phyloP scores from a whole-genome alignment of 2,797 vertebrate species.

The Melanogrammus aeglefinus region DNA sequence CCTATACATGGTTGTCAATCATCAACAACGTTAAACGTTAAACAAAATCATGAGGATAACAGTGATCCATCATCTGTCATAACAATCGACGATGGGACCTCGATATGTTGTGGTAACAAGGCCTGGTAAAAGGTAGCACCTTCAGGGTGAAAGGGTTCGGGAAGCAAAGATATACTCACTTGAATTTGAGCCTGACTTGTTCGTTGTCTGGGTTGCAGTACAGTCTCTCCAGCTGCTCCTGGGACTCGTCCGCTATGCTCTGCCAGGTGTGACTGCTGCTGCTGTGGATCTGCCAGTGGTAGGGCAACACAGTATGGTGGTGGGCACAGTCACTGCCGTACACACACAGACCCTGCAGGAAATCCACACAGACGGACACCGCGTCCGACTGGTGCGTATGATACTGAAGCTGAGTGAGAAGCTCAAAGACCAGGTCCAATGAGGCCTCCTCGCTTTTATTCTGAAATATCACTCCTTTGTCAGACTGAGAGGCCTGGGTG shows the following conservation, averaged over 20 bases:
- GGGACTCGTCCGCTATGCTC: constrained; percentile 91
- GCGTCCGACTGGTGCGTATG: constrained; percentile 94
- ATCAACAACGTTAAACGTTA: not conserved
- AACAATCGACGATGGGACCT: not conserved
- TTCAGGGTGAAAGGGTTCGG: constrained; percentile 12
- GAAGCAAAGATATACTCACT: constrained; percentile 78
- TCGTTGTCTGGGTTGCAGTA: constrained; percentile 99
- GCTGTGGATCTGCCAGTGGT: constrained; percentile 94
- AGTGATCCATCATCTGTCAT: not conserved
- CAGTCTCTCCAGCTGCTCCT: constrained; percentile 97
- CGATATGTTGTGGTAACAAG: not conserved
- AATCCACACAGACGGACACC: constrained; percentile 93
- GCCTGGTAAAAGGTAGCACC: not conserved
- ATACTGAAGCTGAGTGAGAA: constrained; percentile 96
- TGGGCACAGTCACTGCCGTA: constrained; percentile 91
- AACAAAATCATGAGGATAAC: not conserved
- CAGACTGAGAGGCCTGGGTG: constrained; percentile 54
- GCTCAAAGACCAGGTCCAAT: constrained; percentile 94
- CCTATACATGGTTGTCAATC: no score
- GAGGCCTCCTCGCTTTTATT: constrained; percentile 97
- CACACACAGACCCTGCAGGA: constrained; percentile 89
- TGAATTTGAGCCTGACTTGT: constrained; percentile 87
- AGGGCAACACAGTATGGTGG: constrained; percentile 94
- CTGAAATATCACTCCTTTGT: constrained; percentile 86
- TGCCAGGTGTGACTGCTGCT: constrained; percentile 86